Conservation (phyloP, 2,888 invertebrate genomes). For the Camponotus fellah region DNA sequence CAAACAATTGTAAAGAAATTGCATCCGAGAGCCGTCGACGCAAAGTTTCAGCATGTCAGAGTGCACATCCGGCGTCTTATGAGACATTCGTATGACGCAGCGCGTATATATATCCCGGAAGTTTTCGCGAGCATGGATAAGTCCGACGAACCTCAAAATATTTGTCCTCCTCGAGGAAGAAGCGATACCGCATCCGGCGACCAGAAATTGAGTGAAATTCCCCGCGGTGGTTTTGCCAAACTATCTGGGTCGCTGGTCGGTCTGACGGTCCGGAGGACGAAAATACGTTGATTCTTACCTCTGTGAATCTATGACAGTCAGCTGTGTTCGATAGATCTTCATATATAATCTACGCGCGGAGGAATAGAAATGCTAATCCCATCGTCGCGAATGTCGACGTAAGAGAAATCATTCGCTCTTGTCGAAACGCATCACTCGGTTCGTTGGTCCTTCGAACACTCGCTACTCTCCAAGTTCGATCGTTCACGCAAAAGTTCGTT, state of each 20-base stretch:
- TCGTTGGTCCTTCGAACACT: neutral
- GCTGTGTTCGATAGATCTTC: conserved; percentile 29
- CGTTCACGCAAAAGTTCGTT: neutral
- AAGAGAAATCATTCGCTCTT: conserved; percentile 27
- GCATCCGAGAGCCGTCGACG: conserved; percentile 2
- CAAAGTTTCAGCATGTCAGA: conserved; percentile 29
- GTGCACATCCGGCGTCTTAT: conserved; percentile 30
- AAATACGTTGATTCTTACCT: conserved; percentile 64
- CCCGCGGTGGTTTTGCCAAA: conserved; percentile 58
- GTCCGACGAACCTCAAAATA: conserved; percentile 40
- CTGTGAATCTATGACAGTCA: conserved; percentile 25
- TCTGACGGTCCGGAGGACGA: conserved; percentile 19
- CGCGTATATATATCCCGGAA: conserved; percentile 18
- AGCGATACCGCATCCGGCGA: conserved; percentile 58
- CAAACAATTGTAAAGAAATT: conserved; percentile 22
- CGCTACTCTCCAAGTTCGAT: neutral
- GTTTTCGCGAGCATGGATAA: conserved; percentile 35
- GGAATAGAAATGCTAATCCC: conserved; percentile 35
- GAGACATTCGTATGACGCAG: conserved; percentile 20
- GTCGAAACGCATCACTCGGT: neutral
- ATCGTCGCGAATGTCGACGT: neutral
- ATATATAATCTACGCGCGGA: neutral
- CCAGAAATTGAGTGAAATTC: conserved; percentile 62
- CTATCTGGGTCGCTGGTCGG: conserved; percentile 64
- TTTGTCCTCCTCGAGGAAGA: conserved; percentile 45